These are phyloP conservation scores for Epinephelus cyanopodus DNA, from an alignment of 2,113 vertebrate species.

Conservation along the genomic window DNA sequence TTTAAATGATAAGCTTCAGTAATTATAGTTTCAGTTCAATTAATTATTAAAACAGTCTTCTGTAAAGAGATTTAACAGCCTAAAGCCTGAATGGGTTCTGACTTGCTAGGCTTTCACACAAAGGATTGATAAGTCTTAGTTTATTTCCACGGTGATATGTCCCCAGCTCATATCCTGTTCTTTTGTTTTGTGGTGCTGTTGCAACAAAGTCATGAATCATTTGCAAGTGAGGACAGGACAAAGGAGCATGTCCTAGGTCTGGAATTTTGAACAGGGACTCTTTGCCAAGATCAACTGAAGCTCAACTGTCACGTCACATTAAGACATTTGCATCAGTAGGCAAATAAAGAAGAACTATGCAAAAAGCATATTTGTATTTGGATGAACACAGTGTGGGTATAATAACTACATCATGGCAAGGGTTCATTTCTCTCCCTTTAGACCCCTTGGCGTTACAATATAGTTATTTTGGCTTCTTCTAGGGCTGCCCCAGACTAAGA, in stretches of 20 bases:
- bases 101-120: neutral
- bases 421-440: neutral
- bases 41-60: neutral
- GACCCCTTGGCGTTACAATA: neutral
- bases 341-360: conserved; percentile 47
- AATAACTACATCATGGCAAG: neutral
- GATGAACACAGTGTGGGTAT: neutral
- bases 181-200: conserved; percentile 22
- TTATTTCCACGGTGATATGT: conserved; percentile 25
- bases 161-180: conserved; percentile 4
- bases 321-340: conserved; percentile 49
- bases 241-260: neutral
- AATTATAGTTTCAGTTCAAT: neutral
- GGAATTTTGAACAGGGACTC: conserved; percentile 31
- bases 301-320: neutral
- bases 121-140: neutral
- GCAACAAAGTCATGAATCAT: conserved; percentile 53
- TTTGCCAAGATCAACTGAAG: conserved; percentile 3
- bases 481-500: too few relatives aligned
- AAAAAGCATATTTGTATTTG: conserved; percentile 29
- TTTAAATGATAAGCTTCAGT: neutral
- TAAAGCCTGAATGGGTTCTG: conserved; percentile 31
- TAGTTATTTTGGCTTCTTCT: neutral
- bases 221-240: conserved; percentile 63
- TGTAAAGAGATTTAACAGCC: neutral